phyloP scores from a whole-genome alignment of 2,113 vertebrate genomes.

The Trinectes maculatus region DNA sequence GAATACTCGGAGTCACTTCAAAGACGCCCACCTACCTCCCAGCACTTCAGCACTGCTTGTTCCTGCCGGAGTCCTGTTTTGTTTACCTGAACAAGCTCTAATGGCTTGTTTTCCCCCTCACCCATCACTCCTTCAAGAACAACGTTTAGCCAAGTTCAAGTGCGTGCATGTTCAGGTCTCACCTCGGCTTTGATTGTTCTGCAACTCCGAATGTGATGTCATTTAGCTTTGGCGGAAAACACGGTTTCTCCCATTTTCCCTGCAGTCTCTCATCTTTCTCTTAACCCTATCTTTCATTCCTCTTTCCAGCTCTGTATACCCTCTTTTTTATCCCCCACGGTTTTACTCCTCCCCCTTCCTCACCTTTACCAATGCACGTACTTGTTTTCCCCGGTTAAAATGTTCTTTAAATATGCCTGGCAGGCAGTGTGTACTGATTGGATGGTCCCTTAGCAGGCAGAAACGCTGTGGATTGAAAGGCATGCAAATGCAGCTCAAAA shows the following conservation, averaged over 20 bases:
- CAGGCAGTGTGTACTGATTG: slow-evolving; percentile 2
- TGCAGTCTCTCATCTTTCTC: slow-evolving; percentile 25
- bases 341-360: slow-evolving; percentile 10
- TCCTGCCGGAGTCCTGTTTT: slow-evolving; percentile 78
- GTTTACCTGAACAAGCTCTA: slow-evolving; percentile 80
- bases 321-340: neutral
- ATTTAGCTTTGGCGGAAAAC: slow-evolving; percentile 28
- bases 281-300: slow-evolving; percentile 12
- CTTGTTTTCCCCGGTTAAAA: slow-evolving; percentile 8
- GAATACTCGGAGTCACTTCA: slow-evolving; percentile 80
- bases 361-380: slow-evolving; percentile 4
- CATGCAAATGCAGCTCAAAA: neutral
- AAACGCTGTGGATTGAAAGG: slow-evolving; percentile 4
- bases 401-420: slow-evolving; percentile 5
- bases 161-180: slow-evolving; percentile 44
- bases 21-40: slow-evolving; percentile 58
- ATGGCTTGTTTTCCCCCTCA: slow-evolving; percentile 76
- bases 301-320: slow-evolving; percentile 4
- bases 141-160: slow-evolving; percentile 75
- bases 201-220: slow-evolving; percentile 4
- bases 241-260: slow-evolving; percentile 3
- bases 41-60: slow-evolving; percentile 69
- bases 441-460: neutral
- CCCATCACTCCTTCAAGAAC: slow-evolving; percentile 64
- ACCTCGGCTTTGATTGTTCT: slow-evolving; percentile 53